These are phyloP conservation scores for Sipha maydis DNA, from an alignment of 2,888 invertebrate genomes.

Conservation along the genomic window DNA sequence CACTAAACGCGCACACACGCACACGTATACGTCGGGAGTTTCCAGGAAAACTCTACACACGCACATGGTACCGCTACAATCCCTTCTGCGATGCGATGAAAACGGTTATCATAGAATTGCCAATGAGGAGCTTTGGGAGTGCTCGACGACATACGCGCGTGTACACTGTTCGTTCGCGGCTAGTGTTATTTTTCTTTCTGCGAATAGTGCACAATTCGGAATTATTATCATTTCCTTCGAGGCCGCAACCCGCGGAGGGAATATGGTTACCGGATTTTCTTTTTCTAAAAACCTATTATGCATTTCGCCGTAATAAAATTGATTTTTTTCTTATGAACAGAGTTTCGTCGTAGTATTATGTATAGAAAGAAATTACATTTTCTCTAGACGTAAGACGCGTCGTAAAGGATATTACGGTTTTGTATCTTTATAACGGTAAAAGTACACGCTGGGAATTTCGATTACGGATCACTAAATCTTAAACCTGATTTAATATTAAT, in stretches of 20 bases:
- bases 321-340: neutral
- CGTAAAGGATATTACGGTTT: neutral
- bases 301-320: neutral
- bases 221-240: constrained; percentile 4
- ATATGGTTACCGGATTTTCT: neutral
- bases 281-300: neutral
- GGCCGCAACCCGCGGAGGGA: neutral
- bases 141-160: no score
- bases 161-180: neutral
- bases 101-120: constrained; percentile 15
- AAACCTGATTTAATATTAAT: no score
- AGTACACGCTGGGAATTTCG: no score
- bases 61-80: neutral
- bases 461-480: no score
- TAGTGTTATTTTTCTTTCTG: neutral
- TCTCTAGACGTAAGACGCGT: neutral
- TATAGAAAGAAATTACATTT: neutral
- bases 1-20: neutral
- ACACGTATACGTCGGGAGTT: neutral
- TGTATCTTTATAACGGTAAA: no score
- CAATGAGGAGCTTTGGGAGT: neutral
- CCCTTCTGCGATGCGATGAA: neutral
- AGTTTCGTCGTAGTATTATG: neutral
- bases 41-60: neutral
- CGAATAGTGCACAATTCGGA: constrained; percentile 12